A percentile compares a stretch with the other conserved stretches of the same genome.
Evolutionary conservation across 2,113 vertebrate species (phyloP).

Genomic region (Heterotilapia buettikoferi): DNA sequence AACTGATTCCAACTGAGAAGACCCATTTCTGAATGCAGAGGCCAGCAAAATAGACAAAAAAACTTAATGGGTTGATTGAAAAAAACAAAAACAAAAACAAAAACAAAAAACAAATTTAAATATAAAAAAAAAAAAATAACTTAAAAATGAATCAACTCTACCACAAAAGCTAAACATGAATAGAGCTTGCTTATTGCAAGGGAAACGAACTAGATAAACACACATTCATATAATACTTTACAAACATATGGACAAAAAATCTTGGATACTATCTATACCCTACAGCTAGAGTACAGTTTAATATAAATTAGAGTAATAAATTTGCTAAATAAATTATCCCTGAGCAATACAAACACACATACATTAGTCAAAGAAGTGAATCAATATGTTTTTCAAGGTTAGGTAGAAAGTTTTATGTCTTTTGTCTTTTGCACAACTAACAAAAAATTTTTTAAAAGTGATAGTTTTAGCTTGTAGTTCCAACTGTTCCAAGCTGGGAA

Average conservation of each 20-base stretch:
- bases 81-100: fast-evolving
- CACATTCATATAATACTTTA: neutral
- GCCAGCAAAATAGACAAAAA: neutral
- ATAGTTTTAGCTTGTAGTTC: too few relatives aligned
- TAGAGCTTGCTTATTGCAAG: neutral
- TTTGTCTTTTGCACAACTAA: too few relatives aligned
- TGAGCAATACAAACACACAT: neutral
- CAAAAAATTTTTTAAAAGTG: neutral
- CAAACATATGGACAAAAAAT: neutral
- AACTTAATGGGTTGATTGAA: neutral
- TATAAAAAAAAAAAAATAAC: neutral
- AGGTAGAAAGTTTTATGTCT: neutral
- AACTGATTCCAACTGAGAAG: neutral
- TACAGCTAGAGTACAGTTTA: neutral
- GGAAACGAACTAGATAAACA: neutral
- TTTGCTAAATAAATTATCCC: neutral
- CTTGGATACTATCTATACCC: neutral
- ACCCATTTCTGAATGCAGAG: neutral
- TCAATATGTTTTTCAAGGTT: neutral
- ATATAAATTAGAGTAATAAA: neutral
- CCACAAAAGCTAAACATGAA: neutral
- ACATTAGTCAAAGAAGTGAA: neutral
- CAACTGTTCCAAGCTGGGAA: neutral
- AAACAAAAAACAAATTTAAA: neutral
- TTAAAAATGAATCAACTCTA: neutral